Base-by-base conservation (phyloP, 2,888 invertebrate genomes). In the Heliconius charithonia region DNA sequence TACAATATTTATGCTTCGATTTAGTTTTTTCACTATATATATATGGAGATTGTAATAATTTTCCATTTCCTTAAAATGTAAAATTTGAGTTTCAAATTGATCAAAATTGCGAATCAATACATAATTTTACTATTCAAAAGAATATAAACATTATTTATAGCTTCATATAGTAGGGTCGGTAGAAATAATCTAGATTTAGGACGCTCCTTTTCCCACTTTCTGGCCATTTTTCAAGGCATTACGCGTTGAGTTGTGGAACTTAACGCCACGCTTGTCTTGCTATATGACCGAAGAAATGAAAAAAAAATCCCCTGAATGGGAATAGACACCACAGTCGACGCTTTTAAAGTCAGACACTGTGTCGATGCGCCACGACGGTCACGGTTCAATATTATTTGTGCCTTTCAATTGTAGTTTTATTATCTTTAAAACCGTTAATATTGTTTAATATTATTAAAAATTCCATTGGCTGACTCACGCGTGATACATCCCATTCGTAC, bases 401-500 rank as follows among this genome's bases (percentile, higher is more conserved):
- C n/a, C 25, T 62, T 62, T 62, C 3, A 62, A 62, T 27, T 25
- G 19, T 16, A 19, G 22, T 25, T 62, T 62, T 12, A 62, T 13
- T 13, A 62, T 25, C 13, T 62, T n/a, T n/a, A 62, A 67, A 69
- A 4, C n/a, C 13, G 0, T 22, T 69, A 67, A 37, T 69, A 25
- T 13, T 2, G 4, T 70, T 70, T 41, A 70, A 27, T 41, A 37
- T 62, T 70, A 62, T 72, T 66, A 71, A 66, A 66, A 77, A 77
- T 77, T 77, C 65, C 70, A 65, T 32, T n/a, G 25, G 62, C 77
- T 74, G 78, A 74, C 67, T 74, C 67, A 74, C 25, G 59, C 45
- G 69, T 78, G 69, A 78, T 78, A 74, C 78, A 78, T 74, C 67
- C 59, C 78, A 75, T 75, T 65, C 78, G 63, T 62, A 22, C 27